Evolutionary conservation across 2,113 vertebrate species (phyloP), one percentile per base, ranked within the genome.

Genomic region (Neodontobutis hainanensis): DNA sequence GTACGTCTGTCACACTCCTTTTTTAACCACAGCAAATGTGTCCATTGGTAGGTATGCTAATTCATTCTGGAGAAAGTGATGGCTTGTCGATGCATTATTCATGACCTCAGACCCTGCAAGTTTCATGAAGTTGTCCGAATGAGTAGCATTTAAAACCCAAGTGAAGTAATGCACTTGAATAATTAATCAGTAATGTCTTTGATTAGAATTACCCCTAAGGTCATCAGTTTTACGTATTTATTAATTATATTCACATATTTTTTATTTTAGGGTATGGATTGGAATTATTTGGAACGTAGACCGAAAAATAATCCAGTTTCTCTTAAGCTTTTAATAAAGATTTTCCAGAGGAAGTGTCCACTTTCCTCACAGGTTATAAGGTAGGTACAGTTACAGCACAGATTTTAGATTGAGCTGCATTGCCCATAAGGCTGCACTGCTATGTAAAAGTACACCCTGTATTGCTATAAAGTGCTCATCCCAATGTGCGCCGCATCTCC

Each of bases 111-210:
- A 90, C 72, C 84, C 47, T 92, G 86, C 87, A 92, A 89, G 46
- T 91, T 93, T 92, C 77, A 93, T 92, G 90, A 92, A 90, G 89
- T 91, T 92, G 91, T 93, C 91, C 42, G 60, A 91, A 89, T 88
- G 90, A 91, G 89, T 87, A 83, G 86, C 86, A 90, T 91, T 91
- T 91, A 82, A 87, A 90, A 77, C 69, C 58, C 65, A 82, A 88
- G 82, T 80, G 70, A 90, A 92, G 90, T 86, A 81, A 89, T 92
- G 89, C 61, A 66, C 72, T 82, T 92, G 68, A 91, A 92, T 92
- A 88, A 91, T 93, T 87, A 10, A 93, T 85, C 77, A 12, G 40
- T 68, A 82, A 88, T 86, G 80, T 78, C 80, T 89, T 89, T 87
- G 81, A 90, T 84, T 61, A 90, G 78, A 88, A 88, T 83, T 78